These are phyloP conservation scores for Hydrozoanthus gracilis DNA, from an alignment of 92 coral and sea anemone genomes.

Conservation along the genomic window DNA sequence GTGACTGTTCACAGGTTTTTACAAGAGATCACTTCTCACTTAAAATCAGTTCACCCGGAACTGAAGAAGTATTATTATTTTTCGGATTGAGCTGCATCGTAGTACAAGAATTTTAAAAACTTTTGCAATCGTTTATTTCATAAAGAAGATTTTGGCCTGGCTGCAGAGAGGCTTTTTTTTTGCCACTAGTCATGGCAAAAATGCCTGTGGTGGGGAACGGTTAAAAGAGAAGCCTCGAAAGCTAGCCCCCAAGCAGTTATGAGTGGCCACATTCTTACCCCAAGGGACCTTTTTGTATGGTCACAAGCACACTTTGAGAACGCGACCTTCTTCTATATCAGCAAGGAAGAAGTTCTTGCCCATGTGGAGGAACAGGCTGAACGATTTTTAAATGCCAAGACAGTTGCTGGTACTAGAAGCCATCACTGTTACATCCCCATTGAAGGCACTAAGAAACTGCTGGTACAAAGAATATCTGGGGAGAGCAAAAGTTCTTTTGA, in stretches of 20 bases:
- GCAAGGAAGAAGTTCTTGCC: conserved; percentile 16
- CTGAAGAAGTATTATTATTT: conserved; percentile 38
- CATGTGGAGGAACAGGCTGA: not conserved
- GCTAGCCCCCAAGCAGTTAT: conserved; percentile 27
- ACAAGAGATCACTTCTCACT: not conserved
- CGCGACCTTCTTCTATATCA: conserved; percentile 9
- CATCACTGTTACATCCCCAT: conserved; percentile 24
- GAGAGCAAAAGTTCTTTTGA: too few relatives aligned
- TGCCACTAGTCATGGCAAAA: conserved; percentile 37
- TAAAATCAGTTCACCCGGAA: conserved; percentile 9
- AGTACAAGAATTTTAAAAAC: conserved; percentile 52
- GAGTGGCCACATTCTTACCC: conserved; percentile 15
- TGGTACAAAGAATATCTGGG: too few relatives aligned
- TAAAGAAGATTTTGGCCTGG: conserved; percentile 37
- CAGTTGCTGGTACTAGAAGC: conserved; percentile 56
- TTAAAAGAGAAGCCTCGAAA: conserved; percentile 37
- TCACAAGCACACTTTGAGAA: conserved; percentile 12
- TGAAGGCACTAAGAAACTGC: not conserved
- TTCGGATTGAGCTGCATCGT: conserved; percentile 47
- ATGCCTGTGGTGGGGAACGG: conserved; percentile 55
- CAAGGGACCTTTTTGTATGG: conserved; percentile 4
- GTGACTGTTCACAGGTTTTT: conserved; percentile 30
- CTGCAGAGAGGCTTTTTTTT: conserved; percentile 34
- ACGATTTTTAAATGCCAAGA: conserved; percentile 30
- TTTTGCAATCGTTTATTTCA: conserved; percentile 30